phyloP scores from a whole-genome alignment of 2,888 invertebrate species.

The Euplexia lucipara region DNA sequence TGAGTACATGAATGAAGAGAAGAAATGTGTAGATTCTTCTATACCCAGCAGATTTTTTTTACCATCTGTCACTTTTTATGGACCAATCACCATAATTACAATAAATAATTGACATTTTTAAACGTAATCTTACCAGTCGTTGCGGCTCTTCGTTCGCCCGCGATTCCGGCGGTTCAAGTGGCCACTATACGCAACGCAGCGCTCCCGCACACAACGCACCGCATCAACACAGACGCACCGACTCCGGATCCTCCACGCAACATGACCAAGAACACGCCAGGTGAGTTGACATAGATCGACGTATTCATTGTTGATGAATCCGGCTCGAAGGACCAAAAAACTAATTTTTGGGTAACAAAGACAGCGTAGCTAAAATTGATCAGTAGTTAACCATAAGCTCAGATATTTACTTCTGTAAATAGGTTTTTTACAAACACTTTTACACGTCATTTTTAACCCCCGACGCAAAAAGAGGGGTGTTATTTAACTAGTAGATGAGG shows the following conservation, averaged over 20 bases:
- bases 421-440: too few relatives aligned
- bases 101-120: too few relatives aligned
- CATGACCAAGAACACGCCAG: conserved; percentile 89
- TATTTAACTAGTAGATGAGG: too few relatives aligned
- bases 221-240: conserved; percentile 90
- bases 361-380: not conserved
- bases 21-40: too few relatives aligned
- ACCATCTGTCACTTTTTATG: too few relatives aligned
- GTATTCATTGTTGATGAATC: not conserved
- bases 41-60: too few relatives aligned
- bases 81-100: too few relatives aligned
- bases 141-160: conserved; percentile 93
- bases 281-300: conserved; percentile 31
- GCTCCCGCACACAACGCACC: conserved; percentile 93
- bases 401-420: too few relatives aligned
- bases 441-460: too few relatives aligned
- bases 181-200: conserved; percentile 95
- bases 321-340: conserved; percentile 2
- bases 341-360: not conserved
- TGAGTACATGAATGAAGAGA: too few relatives aligned
- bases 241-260: conserved; percentile 95
- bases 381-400: too few relatives aligned
- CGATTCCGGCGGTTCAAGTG: conserved; percentile 96
- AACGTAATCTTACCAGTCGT: conserved; percentile 71
- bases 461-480: too few relatives aligned